phyloP scores from a whole-genome alignment of 1,140 invertebrate species.

The Trachymyrmex septentrionalis region DNA sequence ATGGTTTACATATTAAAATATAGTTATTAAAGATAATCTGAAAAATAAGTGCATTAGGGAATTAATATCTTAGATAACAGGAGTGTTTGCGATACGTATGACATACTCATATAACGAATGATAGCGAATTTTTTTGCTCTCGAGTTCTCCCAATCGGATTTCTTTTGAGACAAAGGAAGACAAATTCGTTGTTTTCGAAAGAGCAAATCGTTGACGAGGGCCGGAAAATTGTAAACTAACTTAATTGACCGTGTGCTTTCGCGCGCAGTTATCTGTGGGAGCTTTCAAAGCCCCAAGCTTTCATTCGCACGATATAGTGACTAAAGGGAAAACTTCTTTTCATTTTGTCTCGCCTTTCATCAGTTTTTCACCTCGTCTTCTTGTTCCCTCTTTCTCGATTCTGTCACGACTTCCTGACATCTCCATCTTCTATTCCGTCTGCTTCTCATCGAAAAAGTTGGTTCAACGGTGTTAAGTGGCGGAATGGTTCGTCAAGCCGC shows the following conservation, averaged over 20 bases:
- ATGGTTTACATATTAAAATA: neutral
- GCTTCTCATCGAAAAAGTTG: conserved; percentile 47
- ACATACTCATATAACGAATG: neutral
- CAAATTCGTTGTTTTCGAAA: neutral
- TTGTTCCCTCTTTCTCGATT: neutral
- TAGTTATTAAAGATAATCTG: neutral
- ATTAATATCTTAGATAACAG: neutral
- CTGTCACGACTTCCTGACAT: conserved; percentile 5
- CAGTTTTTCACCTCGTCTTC: neutral
- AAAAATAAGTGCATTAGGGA: neutral
- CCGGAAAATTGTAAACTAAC: conserved; percentile 32
- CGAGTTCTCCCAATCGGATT: neutral
- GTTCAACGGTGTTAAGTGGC: conserved; percentile 53
- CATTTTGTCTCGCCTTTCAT: conserved; percentile 1
- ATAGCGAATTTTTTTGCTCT: neutral
- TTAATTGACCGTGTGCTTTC: conserved; percentile 37
- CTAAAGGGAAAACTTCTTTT: conserved; percentile 19
- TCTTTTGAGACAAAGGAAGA: neutral
- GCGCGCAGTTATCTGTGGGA: neutral
- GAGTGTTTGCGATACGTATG: neutral
- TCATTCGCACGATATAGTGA: neutral
- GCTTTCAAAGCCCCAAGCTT: conserved; percentile 20
- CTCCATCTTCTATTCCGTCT: neutral
- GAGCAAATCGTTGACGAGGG: neutral
- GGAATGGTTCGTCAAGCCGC: conserved; percentile 63